Percentiles rank a stretch among this genome's conserved stretches.
These are phyloP conservation scores for Lasioglossum calceatum DNA, from an alignment of 2,888 invertebrate species.

Conservation along the genomic window DNA sequence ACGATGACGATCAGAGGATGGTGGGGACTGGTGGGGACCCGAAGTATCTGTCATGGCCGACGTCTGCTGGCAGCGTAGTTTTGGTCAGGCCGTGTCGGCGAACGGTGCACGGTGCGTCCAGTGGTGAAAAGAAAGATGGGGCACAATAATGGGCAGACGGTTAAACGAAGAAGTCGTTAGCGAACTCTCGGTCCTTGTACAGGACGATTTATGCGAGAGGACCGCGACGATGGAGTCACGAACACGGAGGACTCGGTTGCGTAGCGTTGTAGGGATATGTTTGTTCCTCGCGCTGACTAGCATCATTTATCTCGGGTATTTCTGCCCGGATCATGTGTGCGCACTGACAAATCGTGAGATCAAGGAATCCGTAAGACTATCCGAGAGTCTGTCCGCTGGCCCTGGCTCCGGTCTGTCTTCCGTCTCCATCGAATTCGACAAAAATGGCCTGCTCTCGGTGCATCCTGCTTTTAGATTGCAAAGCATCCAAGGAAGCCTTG, in stretches of 20 bases:
- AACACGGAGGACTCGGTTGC: slow-evolving; percentile 89
- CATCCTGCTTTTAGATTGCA: slow-evolving; percentile 81
- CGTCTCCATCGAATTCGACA: slow-evolving; percentile 77
- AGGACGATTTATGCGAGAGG: slow-evolving; percentile 73
- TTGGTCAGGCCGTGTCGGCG: slow-evolving; percentile 61
- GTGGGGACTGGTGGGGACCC: slow-evolving; percentile 44
- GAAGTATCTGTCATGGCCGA: slow-evolving; percentile 68
- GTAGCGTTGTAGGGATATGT: slow-evolving; percentile 93
- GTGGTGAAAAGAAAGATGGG: slow-evolving; percentile 64
- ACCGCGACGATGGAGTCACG: slow-evolving; percentile 89
- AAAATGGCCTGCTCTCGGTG: slow-evolving; percentile 77
- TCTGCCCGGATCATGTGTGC: slow-evolving; percentile 95
- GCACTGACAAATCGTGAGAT: slow-evolving; percentile 88
- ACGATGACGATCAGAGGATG: not conserved
- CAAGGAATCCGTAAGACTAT: slow-evolving; percentile 78
- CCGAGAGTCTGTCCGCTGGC: slow-evolving; percentile 75
- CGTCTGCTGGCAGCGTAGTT: slow-evolving; percentile 61
- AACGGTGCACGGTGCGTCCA: slow-evolving; percentile 48
- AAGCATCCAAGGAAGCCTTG: slow-evolving; percentile 86
- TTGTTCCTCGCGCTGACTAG: slow-evolving; percentile 93
- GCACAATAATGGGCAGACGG: slow-evolving; percentile 78
- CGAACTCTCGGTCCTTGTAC: slow-evolving; percentile 73
- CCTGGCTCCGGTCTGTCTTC: slow-evolving; percentile 74
- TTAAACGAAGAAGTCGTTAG: slow-evolving; percentile 76
- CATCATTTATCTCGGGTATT: slow-evolving; percentile 95